Base-by-base conservation (phyloP, 2,888 invertebrate species). In the Pterobdella sp. region DNA sequence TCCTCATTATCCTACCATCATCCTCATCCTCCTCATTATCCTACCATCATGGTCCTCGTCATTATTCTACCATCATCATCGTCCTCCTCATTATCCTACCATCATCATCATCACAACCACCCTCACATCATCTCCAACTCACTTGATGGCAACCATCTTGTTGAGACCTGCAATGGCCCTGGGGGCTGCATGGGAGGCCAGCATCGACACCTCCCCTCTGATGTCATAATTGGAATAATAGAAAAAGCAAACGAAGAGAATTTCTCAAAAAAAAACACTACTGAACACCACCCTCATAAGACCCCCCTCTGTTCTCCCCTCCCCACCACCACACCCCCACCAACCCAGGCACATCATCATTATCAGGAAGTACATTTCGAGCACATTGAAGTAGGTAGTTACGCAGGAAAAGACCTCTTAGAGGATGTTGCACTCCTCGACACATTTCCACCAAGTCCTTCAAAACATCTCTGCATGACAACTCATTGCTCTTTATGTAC, bases 381-480 rank as follows among this genome's bases (percentile, higher is more conserved):
- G 96, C 96, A 83, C 95, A 95, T 84, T 97, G 96, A 72, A 99
- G 86, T 66, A 99, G 87, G 84, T 98, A 99, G 85, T 98, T 97
- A 73, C 98, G 81, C 10, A 87, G 82, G 77, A 87, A 87, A 49
- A 87, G 83, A 7, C 86, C 87, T n/a, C 87, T 78, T 1, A 87
- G 79, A 0, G 95, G 95, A 86, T 98, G 95, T 82, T 97, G 97
- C 0, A 97, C 96, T 22, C 97, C 97, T 73, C 98, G 89, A 80
- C 97, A 98, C 98, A 99, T 98, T 86, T 99, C 98, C 0, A 99
- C 98, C 76, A 99, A 86, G 85, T 99, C 98, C 74, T 92, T 91
- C 63, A 98, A 86, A 76, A 98, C 88, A 85, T 96, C 94, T 78
- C 93, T 89, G 80, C 94, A 89, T 29, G 94, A 87, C 73, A 90